Base-by-base conservation (phyloP, 2,888 invertebrate genomes). In the Acrobasis suavella region DNA sequence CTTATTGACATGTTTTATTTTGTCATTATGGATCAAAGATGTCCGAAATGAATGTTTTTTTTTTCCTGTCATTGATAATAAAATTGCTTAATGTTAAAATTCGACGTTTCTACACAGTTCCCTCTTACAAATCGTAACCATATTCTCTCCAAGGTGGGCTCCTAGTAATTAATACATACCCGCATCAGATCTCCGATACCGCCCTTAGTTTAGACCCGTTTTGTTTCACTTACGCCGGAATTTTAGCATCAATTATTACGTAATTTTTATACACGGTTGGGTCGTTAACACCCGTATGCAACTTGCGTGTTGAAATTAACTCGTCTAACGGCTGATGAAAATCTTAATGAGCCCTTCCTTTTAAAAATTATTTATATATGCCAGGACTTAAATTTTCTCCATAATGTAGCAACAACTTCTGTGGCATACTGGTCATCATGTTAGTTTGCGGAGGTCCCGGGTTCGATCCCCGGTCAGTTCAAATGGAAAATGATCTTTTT, bases 171-270 rank as follows among this genome's bases (percentile, higher is more conserved):
- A 52, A 52, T 14, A 56, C 56, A 38, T 37, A 15, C 56, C 56
- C 56, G 56, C 56, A 56, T 56, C 22, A 1, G 56, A 56, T 56
- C 56, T 56, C 56, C 42, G 56, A 56, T 56, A 42, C 22, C 42
- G 22, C 56, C 56, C 56, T 46, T 56, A 42, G 39, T 56, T 54
- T 37, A 56, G 17, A 42, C 42, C 42, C 56, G 46, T 56, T 42
- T 46, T 56, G 42, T 56, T 42, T 56, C 42, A 56, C 56, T 56
- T 56, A 56, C 42, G 14, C 17, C 42, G 56, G 56, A 56, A 56
- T 56, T 56, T 56, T 46, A 56, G 42, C 56, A 56, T 56, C 42
- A 56, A 42, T 56, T 56, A 46, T 46, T 46, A n/a, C n/a, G 39
- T 56, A 56, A 56, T 56, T 56, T 15, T 56, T 42, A 14, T 42